Conservation (phyloP, 2,888 invertebrate species). For the Napeogenes sylphis region DNA sequence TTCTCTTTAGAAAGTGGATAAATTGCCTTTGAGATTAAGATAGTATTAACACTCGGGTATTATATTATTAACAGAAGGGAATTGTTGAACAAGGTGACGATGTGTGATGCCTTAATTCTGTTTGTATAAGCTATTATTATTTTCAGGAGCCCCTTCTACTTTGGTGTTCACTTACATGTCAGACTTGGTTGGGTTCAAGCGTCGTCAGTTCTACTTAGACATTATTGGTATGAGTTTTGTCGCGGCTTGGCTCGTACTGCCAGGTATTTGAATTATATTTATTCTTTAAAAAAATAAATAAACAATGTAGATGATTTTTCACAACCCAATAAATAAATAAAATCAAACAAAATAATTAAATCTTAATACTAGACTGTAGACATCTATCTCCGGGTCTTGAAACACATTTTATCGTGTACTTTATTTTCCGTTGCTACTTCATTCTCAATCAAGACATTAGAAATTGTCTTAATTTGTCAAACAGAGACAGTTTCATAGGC, state of each 20-base stretch:
- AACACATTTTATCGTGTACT: too few species aligned
- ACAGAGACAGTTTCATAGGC: too few species aligned
- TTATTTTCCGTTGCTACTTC: neutral
- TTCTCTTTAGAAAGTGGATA: neutral
- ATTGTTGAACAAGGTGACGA: too few species aligned
- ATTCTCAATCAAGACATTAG: constrained; percentile 5
- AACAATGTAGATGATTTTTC: neutral
- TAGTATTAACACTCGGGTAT: neutral
- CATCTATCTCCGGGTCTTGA: too few species aligned
- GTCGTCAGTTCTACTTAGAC: constrained; percentile 78
- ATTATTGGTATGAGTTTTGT: constrained; percentile 81
- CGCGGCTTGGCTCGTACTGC: constrained; percentile 78
- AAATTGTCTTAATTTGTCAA: too few species aligned
- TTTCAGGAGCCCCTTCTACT: constrained; percentile 77
- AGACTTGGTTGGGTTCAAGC: constrained; percentile 79
- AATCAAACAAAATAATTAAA: too few species aligned
- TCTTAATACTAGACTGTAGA: too few species aligned
- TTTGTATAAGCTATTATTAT: neutral
- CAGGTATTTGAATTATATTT: constrained; percentile 55
- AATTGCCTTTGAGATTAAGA: neutral
- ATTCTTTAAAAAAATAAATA: neutral
- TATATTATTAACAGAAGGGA: too few species aligned
- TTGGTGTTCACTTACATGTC: constrained; percentile 81
- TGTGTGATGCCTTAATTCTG: neutral
- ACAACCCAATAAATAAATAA: too few species aligned